A percentile compares a stretch with the other conserved stretches of the same genome.
These are phyloP conservation scores for Psittacula cyanocephala DNA, from an alignment of 2,113 vertebrate species.

Conservation along the genomic window DNA sequence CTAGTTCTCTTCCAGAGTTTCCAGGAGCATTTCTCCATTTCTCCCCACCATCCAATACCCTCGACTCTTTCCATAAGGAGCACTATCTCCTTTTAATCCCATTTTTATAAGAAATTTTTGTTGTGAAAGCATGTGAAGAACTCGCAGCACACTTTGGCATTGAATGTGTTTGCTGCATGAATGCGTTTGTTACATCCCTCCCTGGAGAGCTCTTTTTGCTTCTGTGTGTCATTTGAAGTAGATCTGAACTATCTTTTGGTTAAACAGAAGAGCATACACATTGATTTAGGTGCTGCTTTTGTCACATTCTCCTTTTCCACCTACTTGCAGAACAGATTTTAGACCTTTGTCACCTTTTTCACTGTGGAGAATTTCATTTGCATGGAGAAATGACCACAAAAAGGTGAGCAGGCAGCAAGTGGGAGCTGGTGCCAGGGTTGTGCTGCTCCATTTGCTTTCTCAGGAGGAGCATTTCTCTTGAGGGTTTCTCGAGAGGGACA, in stretches of 20 bases:
- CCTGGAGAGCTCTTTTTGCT: neutral
- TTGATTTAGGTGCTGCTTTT: neutral
- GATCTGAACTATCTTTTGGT: neutral
- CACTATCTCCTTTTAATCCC: neutral
- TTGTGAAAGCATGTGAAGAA: fast-evolving
- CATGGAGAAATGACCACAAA: fast-evolving
- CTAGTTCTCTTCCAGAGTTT: neutral
- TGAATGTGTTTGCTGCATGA: neutral
- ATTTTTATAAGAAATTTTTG: neutral
- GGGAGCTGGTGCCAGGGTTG: neutral
- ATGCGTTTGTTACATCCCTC: neutral
- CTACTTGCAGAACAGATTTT: neutral
- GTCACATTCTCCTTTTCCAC: neutral
- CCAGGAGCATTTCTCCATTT: neutral
- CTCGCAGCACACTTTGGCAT: fast-evolving
- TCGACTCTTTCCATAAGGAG: neutral
- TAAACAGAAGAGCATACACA: neutral
- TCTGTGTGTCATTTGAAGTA: neutral
- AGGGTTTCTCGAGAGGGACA: neutral
- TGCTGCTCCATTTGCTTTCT: neutral
- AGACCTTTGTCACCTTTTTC: neutral
- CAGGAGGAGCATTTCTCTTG: fast-evolving
- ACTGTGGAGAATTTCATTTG: neutral
- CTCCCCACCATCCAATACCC: fast-evolving
- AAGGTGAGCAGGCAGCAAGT: neutral